These are phyloP conservation scores for Arnoldichthys spilopterus DNA, from an alignment of 2,797 vertebrate genomes.

Conservation along the genomic window DNA sequence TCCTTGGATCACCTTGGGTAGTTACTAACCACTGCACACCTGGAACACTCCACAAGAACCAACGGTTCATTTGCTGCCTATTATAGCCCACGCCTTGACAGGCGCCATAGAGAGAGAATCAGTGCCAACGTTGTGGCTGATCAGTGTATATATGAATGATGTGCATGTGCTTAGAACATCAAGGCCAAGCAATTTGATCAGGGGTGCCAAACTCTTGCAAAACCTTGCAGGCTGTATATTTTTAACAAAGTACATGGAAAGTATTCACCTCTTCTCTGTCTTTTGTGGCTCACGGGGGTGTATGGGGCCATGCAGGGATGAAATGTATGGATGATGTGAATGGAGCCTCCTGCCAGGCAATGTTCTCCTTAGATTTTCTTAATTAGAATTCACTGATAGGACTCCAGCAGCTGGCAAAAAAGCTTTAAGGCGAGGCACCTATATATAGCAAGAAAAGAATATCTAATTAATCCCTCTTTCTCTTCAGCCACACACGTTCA, in stretches of 20 bases:
- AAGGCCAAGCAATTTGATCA: too few relatives aligned
- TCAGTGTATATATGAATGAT: too few relatives aligned
- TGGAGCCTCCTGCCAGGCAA: not conserved
- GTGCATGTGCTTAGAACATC: too few relatives aligned
- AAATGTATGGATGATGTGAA: not conserved
- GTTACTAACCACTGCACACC: too few relatives aligned
- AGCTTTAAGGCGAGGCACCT: conserved; percentile 62
- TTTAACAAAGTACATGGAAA: not conserved
- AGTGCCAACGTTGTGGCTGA: too few relatives aligned
- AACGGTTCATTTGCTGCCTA: too few relatives aligned
- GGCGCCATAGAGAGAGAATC: too few relatives aligned
- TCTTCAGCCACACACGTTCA: conserved; percentile 46
- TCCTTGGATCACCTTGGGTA: too few relatives aligned
- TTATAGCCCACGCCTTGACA: too few relatives aligned
- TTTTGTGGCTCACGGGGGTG: not conserved
- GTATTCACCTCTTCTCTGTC: not conserved
- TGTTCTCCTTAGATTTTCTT: not conserved
- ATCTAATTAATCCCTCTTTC: conserved; percentile 77
- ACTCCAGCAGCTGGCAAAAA: conserved; percentile 46
- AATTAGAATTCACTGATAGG: not conserved
- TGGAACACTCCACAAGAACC: too few relatives aligned
- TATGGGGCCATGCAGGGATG: not conserved
- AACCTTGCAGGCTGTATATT: too few relatives aligned
- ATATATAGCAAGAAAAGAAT: conserved; percentile 70
- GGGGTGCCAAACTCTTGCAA: too few relatives aligned